Conservation (phyloP, 2,113 vertebrate species). For the Chauna torquata region DNA sequence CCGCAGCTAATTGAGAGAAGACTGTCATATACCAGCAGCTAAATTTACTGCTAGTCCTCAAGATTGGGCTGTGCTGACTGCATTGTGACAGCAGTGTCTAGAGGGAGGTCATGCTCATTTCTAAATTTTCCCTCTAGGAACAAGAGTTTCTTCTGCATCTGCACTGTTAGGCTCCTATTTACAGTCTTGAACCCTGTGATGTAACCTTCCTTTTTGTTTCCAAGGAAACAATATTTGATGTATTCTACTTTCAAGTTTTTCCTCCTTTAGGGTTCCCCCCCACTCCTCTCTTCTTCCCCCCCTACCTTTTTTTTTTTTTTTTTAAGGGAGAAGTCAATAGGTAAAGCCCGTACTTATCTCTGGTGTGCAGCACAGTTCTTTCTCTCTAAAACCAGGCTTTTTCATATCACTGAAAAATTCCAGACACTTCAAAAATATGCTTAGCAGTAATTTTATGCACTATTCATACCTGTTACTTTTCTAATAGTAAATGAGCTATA, state of each 20-base stretch:
- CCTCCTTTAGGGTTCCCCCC: neutral
- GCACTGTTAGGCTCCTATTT: slow-evolving; percentile 25
- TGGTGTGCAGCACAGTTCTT: neutral
- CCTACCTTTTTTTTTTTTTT: too few species aligned
- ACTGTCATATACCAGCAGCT: slow-evolving; percentile 42
- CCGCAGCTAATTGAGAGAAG: slow-evolving; percentile 51
- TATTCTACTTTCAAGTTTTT: slow-evolving; percentile 20
- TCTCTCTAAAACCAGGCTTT: neutral
- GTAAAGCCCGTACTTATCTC: slow-evolving; percentile 33
- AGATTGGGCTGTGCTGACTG: neutral
- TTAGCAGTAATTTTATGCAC: neutral
- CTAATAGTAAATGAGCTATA: neutral
- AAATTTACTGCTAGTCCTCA: slow-evolving; percentile 32
- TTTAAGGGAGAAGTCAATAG: slow-evolving; percentile 1
- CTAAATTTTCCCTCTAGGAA: slow-evolving; percentile 28
- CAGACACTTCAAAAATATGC: neutral
- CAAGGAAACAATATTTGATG: slow-evolving; percentile 60
- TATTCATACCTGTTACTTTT: neutral
- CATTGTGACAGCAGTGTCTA: slow-evolving; percentile 24
- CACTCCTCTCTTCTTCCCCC: neutral
- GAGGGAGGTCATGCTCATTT: slow-evolving; percentile 26
- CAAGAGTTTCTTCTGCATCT: slow-evolving; percentile 4
- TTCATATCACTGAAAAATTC: neutral
- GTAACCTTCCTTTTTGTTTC: slow-evolving; percentile 65
- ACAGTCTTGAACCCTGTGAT: slow-evolving; percentile 47